Evolutionary conservation across 1,140 invertebrate species (phyloP).

Genomic region (Meloidogyne floridensis): DNA sequence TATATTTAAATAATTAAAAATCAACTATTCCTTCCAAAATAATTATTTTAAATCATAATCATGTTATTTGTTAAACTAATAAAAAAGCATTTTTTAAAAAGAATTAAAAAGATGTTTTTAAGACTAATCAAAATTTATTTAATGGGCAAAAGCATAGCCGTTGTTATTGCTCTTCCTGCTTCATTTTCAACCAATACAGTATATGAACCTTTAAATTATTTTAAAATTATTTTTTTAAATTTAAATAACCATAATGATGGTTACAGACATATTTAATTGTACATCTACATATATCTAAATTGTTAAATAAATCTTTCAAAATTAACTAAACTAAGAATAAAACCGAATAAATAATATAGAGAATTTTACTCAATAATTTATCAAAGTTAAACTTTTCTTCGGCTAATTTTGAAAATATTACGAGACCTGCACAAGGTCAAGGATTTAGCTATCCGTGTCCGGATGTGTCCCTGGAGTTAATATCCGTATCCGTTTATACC

Average conservation of each 20-base stretch:
- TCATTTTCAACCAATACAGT: conserved; percentile 65
- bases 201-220: conserved; percentile 47
- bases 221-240: background rate
- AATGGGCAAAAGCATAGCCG: conserved; percentile 51
- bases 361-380: conserved; percentile 36
- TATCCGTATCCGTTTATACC: too few species aligned
- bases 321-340: background rate
- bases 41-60: too few species aligned
- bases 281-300: conserved; percentile 36
- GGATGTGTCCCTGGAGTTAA: too few species aligned
- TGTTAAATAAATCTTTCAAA: background rate
- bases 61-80: too few species aligned
- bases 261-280: conserved; percentile 23
- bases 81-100: too few species aligned
- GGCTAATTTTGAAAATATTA: background rate
- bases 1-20: too few species aligned
- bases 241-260: conserved; percentile 20
- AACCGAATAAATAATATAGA: too few species aligned
- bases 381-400: background rate
- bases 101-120: background rate
- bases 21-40: too few species aligned
- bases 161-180: conserved; percentile 61
- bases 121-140: conserved; percentile 8
- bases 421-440: too few species aligned
- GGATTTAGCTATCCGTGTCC: too few species aligned